A percentile compares a stretch with the other conserved stretches of the same genome.
These are phyloP conservation scores for Melanotaenia boesemani DNA, from an alignment of 2,797 vertebrate species.

Conservation along the genomic window DNA sequence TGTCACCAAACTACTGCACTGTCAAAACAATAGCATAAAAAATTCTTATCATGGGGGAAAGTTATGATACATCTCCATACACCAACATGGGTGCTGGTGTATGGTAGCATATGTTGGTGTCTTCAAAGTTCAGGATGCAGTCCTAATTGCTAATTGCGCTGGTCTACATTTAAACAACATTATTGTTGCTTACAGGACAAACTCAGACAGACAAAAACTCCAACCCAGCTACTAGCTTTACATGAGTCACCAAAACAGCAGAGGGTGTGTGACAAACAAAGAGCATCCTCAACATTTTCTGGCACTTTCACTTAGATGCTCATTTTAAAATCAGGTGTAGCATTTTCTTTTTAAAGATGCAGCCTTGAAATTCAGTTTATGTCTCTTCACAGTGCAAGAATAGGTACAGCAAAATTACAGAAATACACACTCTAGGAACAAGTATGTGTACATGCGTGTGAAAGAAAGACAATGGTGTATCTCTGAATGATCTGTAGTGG, in stretches of 20 bases:
- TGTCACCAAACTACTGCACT: neutral
- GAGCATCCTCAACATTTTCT: neutral
- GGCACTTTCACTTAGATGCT: neutral
- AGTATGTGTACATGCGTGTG: constrained; percentile 5
- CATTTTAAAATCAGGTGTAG: neutral
- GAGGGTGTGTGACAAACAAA: neutral
- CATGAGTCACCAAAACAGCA: neutral
- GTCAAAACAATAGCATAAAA: neutral
- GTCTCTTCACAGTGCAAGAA: constrained; percentile 3
- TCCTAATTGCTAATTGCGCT: neutral
- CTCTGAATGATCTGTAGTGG: constrained; percentile 74
- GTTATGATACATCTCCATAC: neutral
- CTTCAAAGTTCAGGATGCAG: neutral
- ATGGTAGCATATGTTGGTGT: neutral
- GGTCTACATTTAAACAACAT: neutral
- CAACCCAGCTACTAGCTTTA: neutral
- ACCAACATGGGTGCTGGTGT: neutral
- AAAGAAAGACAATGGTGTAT: constrained; percentile 50
- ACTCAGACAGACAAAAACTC: neutral
- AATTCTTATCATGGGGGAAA: neutral
- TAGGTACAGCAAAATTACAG: neutral
- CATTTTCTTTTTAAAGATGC: neutral
- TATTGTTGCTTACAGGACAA: neutral
- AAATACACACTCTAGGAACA: constrained; percentile 3
- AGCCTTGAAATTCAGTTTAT: neutral